phyloP scores from a whole-genome alignment of 1,140 invertebrate species.

The Aphaenogaster rudis region DNA sequence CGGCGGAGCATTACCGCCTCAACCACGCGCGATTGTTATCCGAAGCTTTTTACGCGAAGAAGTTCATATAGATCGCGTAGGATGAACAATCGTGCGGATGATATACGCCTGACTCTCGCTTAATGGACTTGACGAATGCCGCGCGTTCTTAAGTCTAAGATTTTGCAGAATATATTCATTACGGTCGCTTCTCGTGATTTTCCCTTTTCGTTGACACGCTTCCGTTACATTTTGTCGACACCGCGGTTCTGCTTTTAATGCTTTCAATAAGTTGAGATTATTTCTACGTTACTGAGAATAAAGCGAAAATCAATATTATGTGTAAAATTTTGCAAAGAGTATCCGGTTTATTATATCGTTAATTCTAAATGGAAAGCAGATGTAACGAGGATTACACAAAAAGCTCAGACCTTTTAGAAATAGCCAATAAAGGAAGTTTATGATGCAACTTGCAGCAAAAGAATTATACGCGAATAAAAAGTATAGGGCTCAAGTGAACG shows the following conservation, averaged over 20 bases:
- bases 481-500: background rate
- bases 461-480: background rate
- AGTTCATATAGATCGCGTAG: background rate
- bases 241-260: background rate
- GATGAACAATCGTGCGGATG: background rate
- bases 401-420: background rate
- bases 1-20: background rate
- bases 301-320: background rate
- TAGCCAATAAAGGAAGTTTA: background rate
- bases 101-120: background rate
- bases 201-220: background rate
- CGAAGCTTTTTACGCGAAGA: background rate
- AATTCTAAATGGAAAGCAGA: background rate
- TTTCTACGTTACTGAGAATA: background rate
- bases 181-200: background rate
- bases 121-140: constrained; percentile 18
- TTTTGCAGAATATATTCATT: background rate
- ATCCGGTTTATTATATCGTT: background rate
- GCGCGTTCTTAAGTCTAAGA: background rate
- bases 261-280: background rate
- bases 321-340: background rate
- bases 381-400: background rate
- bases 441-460: background rate
- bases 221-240: background rate
- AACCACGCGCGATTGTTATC: constrained; percentile 11